A percentile compares a stretch with the other conserved stretches of the same genome.
Conservation (phyloP, 2,888 invertebrate genomes). For the Linnaemya vulpina region DNA sequence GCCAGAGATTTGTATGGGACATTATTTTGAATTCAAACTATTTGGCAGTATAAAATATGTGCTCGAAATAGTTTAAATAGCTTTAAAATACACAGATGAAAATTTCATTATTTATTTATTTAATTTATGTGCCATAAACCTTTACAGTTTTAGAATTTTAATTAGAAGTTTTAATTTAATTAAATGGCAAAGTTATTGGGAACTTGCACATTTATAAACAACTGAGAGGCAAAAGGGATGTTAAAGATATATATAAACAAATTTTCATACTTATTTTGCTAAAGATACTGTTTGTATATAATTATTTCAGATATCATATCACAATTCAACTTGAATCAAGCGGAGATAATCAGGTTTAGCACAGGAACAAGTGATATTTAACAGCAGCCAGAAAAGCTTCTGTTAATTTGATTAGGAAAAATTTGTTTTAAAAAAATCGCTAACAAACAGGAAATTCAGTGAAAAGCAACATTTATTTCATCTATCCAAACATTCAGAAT, state of each 20-base stretch:
- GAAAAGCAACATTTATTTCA: background rate
- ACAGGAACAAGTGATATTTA: background rate
- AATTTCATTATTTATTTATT: slow-evolving; percentile 1
- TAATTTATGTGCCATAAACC: background rate
- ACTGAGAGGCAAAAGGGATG: background rate
- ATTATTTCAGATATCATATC: background rate
- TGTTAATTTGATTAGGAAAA: background rate
- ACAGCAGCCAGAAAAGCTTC: background rate
- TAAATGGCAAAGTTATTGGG: background rate
- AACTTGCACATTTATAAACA: background rate
- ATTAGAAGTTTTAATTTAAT: slow-evolving; percentile 31
- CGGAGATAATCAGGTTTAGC: background rate
- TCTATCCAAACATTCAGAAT: background rate
- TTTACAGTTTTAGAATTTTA: slow-evolving; percentile 8
- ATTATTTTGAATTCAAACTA: background rate
- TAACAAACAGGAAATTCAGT: too few relatives aligned
- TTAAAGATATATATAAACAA: slow-evolving; percentile 8
- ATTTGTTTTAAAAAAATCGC: background rate
- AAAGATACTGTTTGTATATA: background rate
- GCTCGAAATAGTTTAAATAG: background rate
- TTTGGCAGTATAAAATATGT: background rate
- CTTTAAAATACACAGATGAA: background rate
- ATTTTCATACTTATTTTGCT: background rate
- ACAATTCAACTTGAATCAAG: background rate
- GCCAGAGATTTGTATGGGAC: background rate